These are phyloP conservation scores for Ptychobarbus kaznakovi DNA, from an alignment of 2,797 vertebrate genomes.

Conservation along the genomic window DNA sequence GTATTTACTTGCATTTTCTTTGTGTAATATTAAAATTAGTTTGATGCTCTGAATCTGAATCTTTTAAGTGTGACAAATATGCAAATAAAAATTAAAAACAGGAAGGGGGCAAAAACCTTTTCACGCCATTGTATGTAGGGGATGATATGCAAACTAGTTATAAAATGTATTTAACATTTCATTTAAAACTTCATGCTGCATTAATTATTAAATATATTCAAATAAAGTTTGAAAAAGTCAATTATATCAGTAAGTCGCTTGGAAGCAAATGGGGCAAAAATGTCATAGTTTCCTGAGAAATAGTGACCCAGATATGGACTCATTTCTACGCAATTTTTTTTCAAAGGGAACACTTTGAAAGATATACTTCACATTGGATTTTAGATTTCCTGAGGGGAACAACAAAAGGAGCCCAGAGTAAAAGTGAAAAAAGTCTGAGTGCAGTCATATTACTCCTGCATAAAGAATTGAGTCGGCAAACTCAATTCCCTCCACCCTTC, in stretches of 20 bases:
- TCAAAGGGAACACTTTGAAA: conserved; percentile 13
- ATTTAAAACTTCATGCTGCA: neutral
- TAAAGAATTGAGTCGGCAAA: conserved; percentile 14
- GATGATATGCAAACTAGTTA: neutral
- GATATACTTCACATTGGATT: neutral
- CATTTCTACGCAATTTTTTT: neutral
- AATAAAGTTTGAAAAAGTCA: neutral
- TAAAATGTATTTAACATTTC: too few relatives aligned
- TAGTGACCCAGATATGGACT: neutral
- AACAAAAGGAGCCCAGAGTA: neutral
- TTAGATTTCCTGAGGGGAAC: neutral
- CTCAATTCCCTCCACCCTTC: neutral
- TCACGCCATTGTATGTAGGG: neutral
- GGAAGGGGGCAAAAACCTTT: too few relatives aligned
- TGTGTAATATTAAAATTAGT: too few relatives aligned
- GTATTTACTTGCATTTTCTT: too few relatives aligned
- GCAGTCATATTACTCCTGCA: conserved; percentile 7
- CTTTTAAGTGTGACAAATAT: too few relatives aligned
- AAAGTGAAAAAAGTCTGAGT: neutral
- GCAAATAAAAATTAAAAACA: too few relatives aligned
- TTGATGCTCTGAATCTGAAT: too few relatives aligned
- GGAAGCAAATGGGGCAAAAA: neutral
- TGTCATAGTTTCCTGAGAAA: neutral
- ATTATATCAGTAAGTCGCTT: neutral
- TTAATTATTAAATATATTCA: neutral